Evolutionary conservation across 2,797 vertebrate species (phyloP), one percentile per base, ranked within the genome.

Genomic region (Acanthiza pusilla): DNA sequence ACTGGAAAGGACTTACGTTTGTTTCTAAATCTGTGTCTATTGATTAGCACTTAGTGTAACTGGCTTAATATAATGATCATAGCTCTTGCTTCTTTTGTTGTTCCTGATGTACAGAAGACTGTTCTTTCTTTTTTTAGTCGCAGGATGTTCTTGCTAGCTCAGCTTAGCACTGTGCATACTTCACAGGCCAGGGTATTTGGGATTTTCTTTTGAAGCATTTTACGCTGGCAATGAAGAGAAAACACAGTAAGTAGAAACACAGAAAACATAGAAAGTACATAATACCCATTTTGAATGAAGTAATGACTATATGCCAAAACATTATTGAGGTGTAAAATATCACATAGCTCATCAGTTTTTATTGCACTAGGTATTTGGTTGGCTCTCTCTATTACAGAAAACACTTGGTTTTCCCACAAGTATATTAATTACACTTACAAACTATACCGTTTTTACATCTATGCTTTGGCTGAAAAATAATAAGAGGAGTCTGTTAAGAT

Each of bases 11-110:
- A 53, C 71, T 93, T 79, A 67, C 0, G 5, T 92, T 72, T 51
- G 34, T 71, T 96, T 93, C 95, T 95, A 95, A 94, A 95, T 95
- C 74, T 21, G 53, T 79, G 67, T 57, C 16, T 93, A 96, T 96
- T 85, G 96, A 96, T 96, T 79, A 95, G 77, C 84, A 80, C 74
- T 95, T 74, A 85, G 92, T 79, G 93, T 79, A 79, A 85, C 67
- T 67, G 88, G 86, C 74, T 93, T 90, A 91, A 89, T 89, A 18
- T 32, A 89, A 78, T 57, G 55, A 89, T 57, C 40, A 50, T 23
- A 54, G 55, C 45, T 89, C 45, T 55, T 14, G 2, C 48, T 93
- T 43, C 58, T 75, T 84, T 93, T 89, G 53, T 93, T 91, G 54
- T 91, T 92, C 36, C 55, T 77, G 42, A 74, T 68, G 42, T 4